Percentiles rank a stretch among this genome's conserved stretches.
These are phyloP conservation scores for Iphiclides podalirius DNA, from an alignment of 2,888 invertebrate species.

Conservation along the genomic window DNA sequence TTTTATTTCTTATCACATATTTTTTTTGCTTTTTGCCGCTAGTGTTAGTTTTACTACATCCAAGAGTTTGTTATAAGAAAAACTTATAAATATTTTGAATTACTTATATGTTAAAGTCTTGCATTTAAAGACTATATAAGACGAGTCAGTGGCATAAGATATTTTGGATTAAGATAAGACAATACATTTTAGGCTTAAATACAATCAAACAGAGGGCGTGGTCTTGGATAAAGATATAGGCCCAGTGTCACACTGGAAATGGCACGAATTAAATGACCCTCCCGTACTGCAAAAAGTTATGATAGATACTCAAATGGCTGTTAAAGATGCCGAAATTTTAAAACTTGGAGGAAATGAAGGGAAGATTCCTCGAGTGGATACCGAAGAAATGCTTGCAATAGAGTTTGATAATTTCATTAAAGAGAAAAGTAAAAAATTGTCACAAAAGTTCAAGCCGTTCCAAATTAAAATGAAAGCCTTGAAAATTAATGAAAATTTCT, in stretches of 20 bases:
- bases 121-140: no score
- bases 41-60: no score
- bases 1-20: no score
- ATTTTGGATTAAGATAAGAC: neutral
- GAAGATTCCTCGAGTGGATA: conserved; percentile 40
- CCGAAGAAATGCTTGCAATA: conserved; percentile 69
- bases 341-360: conserved; percentile 45
- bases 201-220: conserved; percentile 73
- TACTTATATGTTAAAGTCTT: no score
- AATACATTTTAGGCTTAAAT: conserved; percentile 52
- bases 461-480: conserved; percentile 72
- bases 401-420: conserved; percentile 70
- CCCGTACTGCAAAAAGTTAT: conserved; percentile 70
- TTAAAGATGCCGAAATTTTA: conserved; percentile 59
- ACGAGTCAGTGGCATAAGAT: no score
- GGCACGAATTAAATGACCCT: conserved; percentile 71
- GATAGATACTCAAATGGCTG: conserved; percentile 64
- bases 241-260: conserved; percentile 68
- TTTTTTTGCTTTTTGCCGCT: no score
- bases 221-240: conserved; percentile 61
- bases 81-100: no score
- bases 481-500: conserved; percentile 70
- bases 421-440: conserved; percentile 62
- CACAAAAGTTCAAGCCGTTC: conserved; percentile 63
- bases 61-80: no score